phyloP scores from a whole-genome alignment of 1,140 invertebrate genomes.

The Drosophila elegans region DNA sequence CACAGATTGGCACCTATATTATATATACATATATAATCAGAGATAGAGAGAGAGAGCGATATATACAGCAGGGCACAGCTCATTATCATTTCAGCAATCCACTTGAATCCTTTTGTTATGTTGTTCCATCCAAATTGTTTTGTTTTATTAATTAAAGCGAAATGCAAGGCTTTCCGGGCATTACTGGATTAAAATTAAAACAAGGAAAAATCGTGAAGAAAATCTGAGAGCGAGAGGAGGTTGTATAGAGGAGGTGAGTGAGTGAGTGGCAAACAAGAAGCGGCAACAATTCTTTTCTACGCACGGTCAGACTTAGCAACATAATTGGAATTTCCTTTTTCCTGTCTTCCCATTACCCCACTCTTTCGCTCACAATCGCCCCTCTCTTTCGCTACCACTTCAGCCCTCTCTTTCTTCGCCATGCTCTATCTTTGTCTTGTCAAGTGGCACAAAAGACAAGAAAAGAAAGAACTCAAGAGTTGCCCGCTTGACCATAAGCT shows the following conservation, averaged over 20 bases:
- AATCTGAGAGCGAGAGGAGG: not conserved
- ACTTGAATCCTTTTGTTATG: constrained; percentile 41
- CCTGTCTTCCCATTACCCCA: constrained; percentile 34
- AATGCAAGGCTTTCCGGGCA: constrained; percentile 21
- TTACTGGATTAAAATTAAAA: constrained; percentile 73
- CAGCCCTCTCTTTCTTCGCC: not conserved
- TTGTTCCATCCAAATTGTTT: constrained; percentile 34
- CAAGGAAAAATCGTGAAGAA: constrained; percentile 41
- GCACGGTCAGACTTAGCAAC: constrained; percentile 75
- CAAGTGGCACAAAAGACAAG: constrained; percentile 58
- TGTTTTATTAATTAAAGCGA: constrained; percentile 68
- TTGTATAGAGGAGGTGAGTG: not conserved
- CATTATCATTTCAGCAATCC: constrained; percentile 42
- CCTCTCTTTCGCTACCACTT: constrained; percentile 3
- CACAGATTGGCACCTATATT: constrained; percentile 15
- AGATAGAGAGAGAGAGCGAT: constrained; percentile 4
- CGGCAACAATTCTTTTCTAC: constrained; percentile 80
- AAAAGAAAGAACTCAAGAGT: constrained; percentile 29
- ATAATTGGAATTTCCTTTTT: constrained; percentile 83
- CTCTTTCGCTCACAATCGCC: not conserved
- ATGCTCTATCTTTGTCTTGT: constrained; percentile 23
- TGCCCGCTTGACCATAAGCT: constrained; percentile 55
- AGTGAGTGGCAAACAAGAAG: constrained; percentile 30
- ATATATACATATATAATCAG: too few relatives aligned
- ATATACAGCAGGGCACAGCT: constrained; percentile 11